Base-by-base conservation (phyloP, 1,140 invertebrate genomes). In the Drosophila subobscura region DNA sequence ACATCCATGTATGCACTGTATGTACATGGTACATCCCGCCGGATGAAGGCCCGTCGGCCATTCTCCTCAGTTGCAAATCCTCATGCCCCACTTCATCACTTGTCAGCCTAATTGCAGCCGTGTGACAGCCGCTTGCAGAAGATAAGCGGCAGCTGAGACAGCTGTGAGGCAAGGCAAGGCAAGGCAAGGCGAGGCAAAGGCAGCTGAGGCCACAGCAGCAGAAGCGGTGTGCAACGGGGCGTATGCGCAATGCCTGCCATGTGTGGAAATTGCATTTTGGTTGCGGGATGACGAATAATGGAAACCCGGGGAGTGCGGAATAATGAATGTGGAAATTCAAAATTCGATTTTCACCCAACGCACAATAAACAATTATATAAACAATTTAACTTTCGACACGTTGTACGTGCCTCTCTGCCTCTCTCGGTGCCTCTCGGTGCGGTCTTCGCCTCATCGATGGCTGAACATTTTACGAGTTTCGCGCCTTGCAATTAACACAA, bases 91-190 rank as follows among this genome's bases (percentile, higher is more conserved):
- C 74, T 70, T 86, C 81, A 64, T 84, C 80, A 85, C 72, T 77
- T 77, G 81, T 77, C 80, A 86, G 55, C 63, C 80, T 84, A 79
- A 77, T 86, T 84, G 77, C 80, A 72, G 73, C 57, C 58, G 71
- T 63, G 27, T 61, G 52, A 75, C 57, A 59, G 50, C 63, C 58
- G 66, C 49, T 56, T 68, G 55, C 65, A 53, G 42, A 68, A 55
- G 68, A 68, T 61, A 64, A 71, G 49, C 65, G 63, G 66, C 76
- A 63, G 42, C 23, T 56, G 12, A 14, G 16, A 20, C 16, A 20
- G 16, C 16, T 20, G 16, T 20, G 16, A 20, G 16, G 16, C 16
- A 20, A 20, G 16, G 16, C 16, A 20, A 20, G 16, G 16, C 16
- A 20, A 20, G 16, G 16, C 16, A 20, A 20, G 50, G 23, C 14